Evolutionary conservation across 2,113 vertebrate genomes (phyloP).

Genomic region (Neolamprologus variostigma): DNA sequence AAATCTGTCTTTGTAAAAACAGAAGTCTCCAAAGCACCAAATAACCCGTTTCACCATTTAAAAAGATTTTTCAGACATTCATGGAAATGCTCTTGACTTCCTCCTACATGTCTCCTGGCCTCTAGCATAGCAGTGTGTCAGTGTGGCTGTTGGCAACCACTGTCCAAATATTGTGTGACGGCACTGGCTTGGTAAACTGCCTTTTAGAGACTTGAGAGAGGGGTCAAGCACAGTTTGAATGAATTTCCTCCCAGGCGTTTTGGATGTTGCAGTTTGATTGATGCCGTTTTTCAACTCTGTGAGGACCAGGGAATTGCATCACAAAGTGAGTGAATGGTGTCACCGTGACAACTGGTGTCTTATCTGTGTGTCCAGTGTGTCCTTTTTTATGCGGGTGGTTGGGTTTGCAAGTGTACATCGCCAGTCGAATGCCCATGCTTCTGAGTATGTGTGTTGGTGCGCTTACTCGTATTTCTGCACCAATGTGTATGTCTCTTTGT

Average conservation of each 20-base stretch:
- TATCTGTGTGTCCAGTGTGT: conserved; percentile 7
- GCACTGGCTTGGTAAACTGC: background rate
- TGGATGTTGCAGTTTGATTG: conserved; percentile 30
- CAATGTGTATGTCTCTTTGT: background rate
- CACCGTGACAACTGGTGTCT: conserved; percentile 6
- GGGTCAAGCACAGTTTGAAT: background rate
- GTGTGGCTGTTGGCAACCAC: background rate
- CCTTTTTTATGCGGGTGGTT: background rate
- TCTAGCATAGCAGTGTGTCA: background rate
- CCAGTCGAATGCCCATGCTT: background rate
- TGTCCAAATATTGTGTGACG: background rate
- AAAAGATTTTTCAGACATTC: background rate
- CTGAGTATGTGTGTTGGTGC: background rate
- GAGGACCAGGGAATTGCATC: conserved; percentile 39
- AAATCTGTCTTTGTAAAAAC: background rate
- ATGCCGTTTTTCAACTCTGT: conserved; percentile 20
- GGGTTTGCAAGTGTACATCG: background rate
- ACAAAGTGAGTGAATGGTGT: conserved; percentile 17
- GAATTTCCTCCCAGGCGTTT: conserved; percentile 4
- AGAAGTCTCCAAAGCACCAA: background rate
- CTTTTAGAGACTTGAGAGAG: background rate
- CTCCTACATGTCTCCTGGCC: background rate
- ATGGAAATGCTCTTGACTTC: background rate
- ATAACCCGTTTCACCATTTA: background rate
- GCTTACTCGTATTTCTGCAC: background rate